A percentile compares a stretch with the other conserved stretches of the same genome.
Conservation (phyloP, 2,113 vertebrate genomes). For the Lepisosteus oculatus region DNA sequence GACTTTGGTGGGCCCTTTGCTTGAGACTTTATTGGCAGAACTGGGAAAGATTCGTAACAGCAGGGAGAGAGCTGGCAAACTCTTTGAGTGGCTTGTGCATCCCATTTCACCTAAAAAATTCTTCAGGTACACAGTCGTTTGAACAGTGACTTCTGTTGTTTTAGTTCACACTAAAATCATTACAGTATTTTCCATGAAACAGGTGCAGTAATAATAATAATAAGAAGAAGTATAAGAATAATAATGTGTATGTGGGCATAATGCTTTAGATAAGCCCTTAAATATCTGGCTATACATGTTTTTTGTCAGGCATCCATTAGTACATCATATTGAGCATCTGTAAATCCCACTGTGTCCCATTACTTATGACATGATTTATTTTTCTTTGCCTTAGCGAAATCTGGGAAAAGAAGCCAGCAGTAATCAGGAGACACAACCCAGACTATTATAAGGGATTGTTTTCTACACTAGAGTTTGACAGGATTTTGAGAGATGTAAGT, state of each 20-base stretch:
- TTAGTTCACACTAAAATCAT: not conserved
- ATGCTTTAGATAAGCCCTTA: not conserved
- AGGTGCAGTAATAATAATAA: not conserved
- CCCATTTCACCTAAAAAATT: constrained; percentile 74
- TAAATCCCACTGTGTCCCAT: not conserved
- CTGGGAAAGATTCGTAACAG: constrained; percentile 78
- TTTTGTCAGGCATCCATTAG: not conserved
- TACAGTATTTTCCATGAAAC: not conserved
- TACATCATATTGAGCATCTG: not conserved
- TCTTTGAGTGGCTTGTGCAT: constrained; percentile 85
- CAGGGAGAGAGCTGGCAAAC: constrained; percentile 70
- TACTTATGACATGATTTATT: constrained; percentile 7
- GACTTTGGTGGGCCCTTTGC: constrained; percentile 28
- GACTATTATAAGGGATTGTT: constrained; percentile 85
- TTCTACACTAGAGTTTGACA: constrained; percentile 85
- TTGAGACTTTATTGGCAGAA: constrained; percentile 57
- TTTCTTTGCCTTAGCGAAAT: constrained; percentile 55
- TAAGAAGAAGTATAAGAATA: too few relatives aligned
- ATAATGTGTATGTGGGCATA: too few relatives aligned
- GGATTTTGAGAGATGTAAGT: constrained; percentile 70
- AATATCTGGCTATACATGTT: not conserved
- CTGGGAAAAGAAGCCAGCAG: constrained; percentile 87
- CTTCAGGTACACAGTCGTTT: constrained; percentile 54
- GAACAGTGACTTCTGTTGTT: not conserved
- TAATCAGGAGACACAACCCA: constrained; percentile 74